Conservation (phyloP, 2,888 invertebrate genomes). For the Amphipyra berbera region DNA sequence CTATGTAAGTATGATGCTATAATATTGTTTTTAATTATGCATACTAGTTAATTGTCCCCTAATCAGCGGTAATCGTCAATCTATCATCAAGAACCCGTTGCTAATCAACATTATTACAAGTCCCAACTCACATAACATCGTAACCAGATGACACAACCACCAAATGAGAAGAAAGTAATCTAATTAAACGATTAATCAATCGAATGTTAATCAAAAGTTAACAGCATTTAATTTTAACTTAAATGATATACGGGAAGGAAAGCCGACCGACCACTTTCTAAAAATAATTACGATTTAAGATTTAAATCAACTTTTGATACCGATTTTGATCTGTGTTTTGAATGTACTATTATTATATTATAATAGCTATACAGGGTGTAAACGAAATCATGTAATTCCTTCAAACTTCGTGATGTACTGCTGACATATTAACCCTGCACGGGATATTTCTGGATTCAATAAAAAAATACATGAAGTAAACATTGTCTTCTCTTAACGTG, state of each 20-base stretch:
- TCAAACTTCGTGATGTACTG: too few species aligned
- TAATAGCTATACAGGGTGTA: background rate
- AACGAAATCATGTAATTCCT: too few species aligned
- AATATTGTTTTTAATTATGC: too few species aligned
- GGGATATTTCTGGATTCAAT: too few species aligned
- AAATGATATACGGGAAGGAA: constrained; percentile 41
- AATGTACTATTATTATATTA: background rate
- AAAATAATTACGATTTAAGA: constrained; percentile 47
- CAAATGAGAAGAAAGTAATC: constrained; percentile 52
- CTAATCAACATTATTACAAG: background rate
- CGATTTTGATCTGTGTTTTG: constrained; percentile 12
- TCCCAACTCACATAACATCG: constrained; percentile 17
- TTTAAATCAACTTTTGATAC: constrained; percentile 30
- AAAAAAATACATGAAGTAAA: too few species aligned
- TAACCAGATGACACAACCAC: constrained; percentile 38
- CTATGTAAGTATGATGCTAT: too few species aligned
- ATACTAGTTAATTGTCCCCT: background rate
- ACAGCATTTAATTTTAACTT: constrained; percentile 40
- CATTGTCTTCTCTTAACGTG: too few species aligned
- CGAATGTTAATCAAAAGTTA: constrained; percentile 42
- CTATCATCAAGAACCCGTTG: constrained; percentile 9
- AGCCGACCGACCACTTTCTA: constrained; percentile 51
- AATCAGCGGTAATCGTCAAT: background rate
- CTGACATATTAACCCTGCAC: too few species aligned
- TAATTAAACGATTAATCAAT: constrained; percentile 55